These are phyloP conservation scores for Hystrix brachyura DNA, from an alignment of 2,113 vertebrate genomes.

Conservation along the genomic window DNA sequence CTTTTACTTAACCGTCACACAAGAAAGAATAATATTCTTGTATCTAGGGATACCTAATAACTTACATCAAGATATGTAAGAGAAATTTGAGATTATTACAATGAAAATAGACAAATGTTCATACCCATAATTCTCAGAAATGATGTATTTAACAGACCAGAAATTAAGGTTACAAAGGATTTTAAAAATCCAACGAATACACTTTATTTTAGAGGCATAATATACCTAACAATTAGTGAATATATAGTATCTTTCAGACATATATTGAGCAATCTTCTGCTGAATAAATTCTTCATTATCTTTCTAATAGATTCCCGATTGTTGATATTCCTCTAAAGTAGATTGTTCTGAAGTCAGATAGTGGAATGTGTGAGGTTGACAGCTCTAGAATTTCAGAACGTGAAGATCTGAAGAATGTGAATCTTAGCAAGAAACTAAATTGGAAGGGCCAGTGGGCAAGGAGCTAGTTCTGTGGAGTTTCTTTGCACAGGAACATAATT, in stretches of 20 bases:
- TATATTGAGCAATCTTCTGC: neutral
- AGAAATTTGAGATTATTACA: neutral
- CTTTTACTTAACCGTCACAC: too few species aligned
- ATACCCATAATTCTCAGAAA: neutral
- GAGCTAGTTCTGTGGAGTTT: fast-evolving
- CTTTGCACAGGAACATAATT: neutral
- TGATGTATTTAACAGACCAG: neutral
- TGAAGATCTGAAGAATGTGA: neutral
- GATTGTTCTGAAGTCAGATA: neutral
- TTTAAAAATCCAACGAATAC: neutral
- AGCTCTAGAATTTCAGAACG: neutral
- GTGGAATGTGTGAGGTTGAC: neutral
- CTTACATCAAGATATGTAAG: neutral
- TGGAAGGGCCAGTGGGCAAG: too few species aligned
- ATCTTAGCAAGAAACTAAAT: neutral
- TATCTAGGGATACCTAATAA: neutral
- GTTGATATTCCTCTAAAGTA: neutral
- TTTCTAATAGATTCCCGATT: neutral
- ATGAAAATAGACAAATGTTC: neutral
- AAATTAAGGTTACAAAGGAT: neutral
- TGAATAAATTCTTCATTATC: neutral
- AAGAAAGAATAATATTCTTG: neutral
- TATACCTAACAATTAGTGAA: neutral
- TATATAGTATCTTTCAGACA: neutral
- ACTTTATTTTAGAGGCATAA: neutral